These are phyloP conservation scores for Drosophila bifasciata DNA, from an alignment of 1,140 invertebrate species.

Conservation along the genomic window DNA sequence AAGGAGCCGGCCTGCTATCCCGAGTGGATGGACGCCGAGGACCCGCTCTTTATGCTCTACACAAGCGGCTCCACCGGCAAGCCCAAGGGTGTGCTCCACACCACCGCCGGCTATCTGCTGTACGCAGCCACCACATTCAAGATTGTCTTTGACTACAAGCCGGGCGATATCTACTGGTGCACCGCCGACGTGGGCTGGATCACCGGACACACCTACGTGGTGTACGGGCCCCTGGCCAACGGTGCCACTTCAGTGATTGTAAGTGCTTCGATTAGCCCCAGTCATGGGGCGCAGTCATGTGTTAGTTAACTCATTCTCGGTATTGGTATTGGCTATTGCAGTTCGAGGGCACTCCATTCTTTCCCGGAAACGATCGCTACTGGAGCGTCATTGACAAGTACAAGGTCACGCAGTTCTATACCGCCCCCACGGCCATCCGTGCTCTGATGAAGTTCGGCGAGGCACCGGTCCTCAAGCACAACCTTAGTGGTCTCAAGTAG, in stretches of 20 bases:
- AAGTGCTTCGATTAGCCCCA: slow-evolving; percentile 77
- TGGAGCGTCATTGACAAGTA: slow-evolving; percentile 98
- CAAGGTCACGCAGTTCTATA: slow-evolving; percentile 98
- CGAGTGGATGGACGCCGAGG: slow-evolving; percentile 97
- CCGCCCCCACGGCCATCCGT: slow-evolving; percentile 98
- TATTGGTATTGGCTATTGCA: slow-evolving; percentile 83
- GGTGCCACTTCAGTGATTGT: slow-evolving; percentile 96
- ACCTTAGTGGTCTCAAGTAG: slow-evolving; percentile 85
- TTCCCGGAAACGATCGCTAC: slow-evolving; percentile 94
- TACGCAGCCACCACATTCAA: slow-evolving; percentile 96
- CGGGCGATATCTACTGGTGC: slow-evolving; percentile 97
- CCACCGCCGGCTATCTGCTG: slow-evolving; percentile 95
- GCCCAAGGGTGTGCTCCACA: slow-evolving; percentile 98
- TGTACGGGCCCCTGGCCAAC: slow-evolving; percentile 97
- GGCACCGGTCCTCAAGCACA: slow-evolving; percentile 88
- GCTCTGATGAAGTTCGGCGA: slow-evolving; percentile 97
- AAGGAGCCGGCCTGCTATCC: slow-evolving; percentile 92
- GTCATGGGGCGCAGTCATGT: not conserved
- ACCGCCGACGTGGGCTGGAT: slow-evolving; percentile 99
- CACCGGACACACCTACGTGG: slow-evolving; percentile 97
- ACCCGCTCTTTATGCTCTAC: slow-evolving; percentile 98
- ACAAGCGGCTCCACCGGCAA: slow-evolving; percentile 99
- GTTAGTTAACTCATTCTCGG: slow-evolving; percentile 8
- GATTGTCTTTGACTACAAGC: slow-evolving; percentile 97
- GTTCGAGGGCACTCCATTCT: slow-evolving; percentile 98